phyloP scores from a whole-genome alignment of 1,140 invertebrate species.

The Meloidogyne exigua region DNA sequence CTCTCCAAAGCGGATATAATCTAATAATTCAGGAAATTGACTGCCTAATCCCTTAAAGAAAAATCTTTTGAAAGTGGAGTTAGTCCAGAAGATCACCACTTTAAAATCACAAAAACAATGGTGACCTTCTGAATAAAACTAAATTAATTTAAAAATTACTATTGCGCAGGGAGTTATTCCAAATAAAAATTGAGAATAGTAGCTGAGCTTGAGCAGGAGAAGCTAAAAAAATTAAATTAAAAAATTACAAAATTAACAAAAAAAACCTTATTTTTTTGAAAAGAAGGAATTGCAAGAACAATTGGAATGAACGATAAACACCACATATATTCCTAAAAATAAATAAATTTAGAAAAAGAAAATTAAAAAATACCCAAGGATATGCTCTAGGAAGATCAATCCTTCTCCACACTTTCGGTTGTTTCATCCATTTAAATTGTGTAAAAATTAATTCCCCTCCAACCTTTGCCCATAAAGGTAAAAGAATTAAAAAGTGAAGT shows the following conservation, averaged over 20 bases:
- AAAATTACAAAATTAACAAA: not conserved
- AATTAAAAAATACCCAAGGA: slow-evolving; percentile 72
- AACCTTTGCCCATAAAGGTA: slow-evolving; percentile 84
- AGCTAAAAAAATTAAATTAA: slow-evolving; percentile 57
- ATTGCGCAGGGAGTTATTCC: slow-evolving; percentile 77
- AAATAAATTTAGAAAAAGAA: slow-evolving; percentile 1
- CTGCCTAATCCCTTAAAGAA: slow-evolving; percentile 12
- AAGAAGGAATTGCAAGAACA: slow-evolving; percentile 41
- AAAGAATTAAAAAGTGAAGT: slow-evolving; percentile 70
- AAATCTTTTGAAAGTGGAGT: not conserved
- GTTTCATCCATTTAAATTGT: slow-evolving; percentile 81
- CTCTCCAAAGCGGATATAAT: slow-evolving; percentile 41
- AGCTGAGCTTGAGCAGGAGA: slow-evolving; percentile 76
- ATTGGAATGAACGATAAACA: slow-evolving; percentile 65
- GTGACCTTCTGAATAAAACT: not conserved
- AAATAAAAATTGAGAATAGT: slow-evolving; percentile 76
- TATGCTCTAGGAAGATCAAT: slow-evolving; percentile 84
- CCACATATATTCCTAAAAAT: slow-evolving; percentile 79
- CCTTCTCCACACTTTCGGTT: slow-evolving; percentile 74
- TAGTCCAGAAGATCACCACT: not conserved
- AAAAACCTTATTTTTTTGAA: slow-evolving; percentile 40
- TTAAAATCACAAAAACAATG: too few relatives aligned
- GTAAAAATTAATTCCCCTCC: slow-evolving; percentile 85
- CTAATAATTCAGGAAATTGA: slow-evolving; percentile 49
- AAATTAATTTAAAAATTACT: slow-evolving; percentile 27